Evolutionary conservation across 2,888 invertebrate species (phyloP).

Genomic region (Lydus trimaculatus): DNA sequence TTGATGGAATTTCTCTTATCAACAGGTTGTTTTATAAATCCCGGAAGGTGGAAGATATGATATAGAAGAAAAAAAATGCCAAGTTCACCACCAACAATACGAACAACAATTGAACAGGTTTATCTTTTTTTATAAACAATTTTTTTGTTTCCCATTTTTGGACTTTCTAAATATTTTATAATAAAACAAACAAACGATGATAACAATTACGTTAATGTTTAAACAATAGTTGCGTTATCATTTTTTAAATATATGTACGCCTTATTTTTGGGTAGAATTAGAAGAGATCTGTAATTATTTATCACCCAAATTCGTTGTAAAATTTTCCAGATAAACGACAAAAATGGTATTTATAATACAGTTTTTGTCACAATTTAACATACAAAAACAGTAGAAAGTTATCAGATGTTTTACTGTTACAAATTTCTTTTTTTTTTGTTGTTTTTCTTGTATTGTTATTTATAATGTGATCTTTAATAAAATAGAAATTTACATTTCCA

Average conservation of each 20-base stretch:
- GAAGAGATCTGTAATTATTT: not conserved
- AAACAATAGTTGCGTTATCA: constrained; percentile 12
- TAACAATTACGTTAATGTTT: constrained; percentile 13
- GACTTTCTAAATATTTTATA: not conserved
- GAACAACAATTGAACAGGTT: not conserved
- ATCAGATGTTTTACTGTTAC: not conserved
- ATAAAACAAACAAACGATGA: constrained; percentile 10
- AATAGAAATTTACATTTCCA: constrained; percentile 3
- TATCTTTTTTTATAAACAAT: not conserved
- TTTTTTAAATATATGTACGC: constrained; percentile 23
- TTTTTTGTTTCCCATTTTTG: not conserved
- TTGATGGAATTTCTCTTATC: not conserved
- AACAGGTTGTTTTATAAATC: not conserved
- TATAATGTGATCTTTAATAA: not conserved
- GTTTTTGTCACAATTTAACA: not conserved
- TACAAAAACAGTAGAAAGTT: constrained; percentile 2
- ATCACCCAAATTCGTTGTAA: not conserved
- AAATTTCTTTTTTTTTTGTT: constrained; percentile 7
- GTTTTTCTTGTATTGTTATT: too few species aligned
- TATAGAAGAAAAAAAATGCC: not conserved
- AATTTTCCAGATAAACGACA: too few species aligned
- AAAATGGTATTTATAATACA: not conserved
- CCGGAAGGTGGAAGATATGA: not conserved
- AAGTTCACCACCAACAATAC: not conserved
- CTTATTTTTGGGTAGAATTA: constrained; percentile 12